Base-by-base conservation (phyloP, 1,140 invertebrate species). In the Cydia fagiglandana region DNA sequence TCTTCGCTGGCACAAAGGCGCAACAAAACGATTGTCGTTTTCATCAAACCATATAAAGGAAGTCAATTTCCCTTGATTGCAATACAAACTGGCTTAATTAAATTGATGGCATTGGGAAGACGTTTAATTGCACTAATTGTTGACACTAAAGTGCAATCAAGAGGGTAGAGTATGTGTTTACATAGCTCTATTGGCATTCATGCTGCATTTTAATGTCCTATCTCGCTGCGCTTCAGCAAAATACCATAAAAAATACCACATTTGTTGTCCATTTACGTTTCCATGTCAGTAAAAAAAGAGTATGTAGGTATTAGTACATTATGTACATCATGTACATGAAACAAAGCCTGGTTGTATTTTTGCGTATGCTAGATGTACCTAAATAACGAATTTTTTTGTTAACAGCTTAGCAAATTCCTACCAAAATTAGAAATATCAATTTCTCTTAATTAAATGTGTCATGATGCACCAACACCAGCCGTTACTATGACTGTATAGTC, bases 91-190 rank as follows among this genome's bases (percentile, higher is more conserved):
- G 38, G 66, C 17, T 70, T 70, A 70, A 34, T 70, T 6, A 70
- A 38, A 38, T 17, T 38, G n/a, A 10, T 10, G n/a, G 13, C 66
- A 70, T 70, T 41, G 17, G 17, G 17, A 70, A 70, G 66, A 70
- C 17, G 30, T 38, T 24, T 70, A 70, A 70, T 70, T 70, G 30
- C 66, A 70, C 66, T 38, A 38, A 70, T 70, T 41, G n/a, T 38
- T 17, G 30, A 70, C 30, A 70, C 66, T 38, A 70, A 70, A 17
- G 30, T 68, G 64, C 66, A 70, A 70, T 70, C 9, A 70, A 3
- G 30, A 38, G 20, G 17, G 66, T 10, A 15, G 12, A 34, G 30
- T 41, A n/a, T 70, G 66, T 70, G 34, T 70, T 70, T 70, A 38
- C n/a, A 70, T 24, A 38, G 34, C 13, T 38, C 30, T 17, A 12